Percentiles rank a stretch among this genome's conserved stretches.
These are phyloP conservation scores for Narcine bancroftii DNA, from an alignment of 2,113 vertebrate genomes.

Conservation along the genomic window DNA sequence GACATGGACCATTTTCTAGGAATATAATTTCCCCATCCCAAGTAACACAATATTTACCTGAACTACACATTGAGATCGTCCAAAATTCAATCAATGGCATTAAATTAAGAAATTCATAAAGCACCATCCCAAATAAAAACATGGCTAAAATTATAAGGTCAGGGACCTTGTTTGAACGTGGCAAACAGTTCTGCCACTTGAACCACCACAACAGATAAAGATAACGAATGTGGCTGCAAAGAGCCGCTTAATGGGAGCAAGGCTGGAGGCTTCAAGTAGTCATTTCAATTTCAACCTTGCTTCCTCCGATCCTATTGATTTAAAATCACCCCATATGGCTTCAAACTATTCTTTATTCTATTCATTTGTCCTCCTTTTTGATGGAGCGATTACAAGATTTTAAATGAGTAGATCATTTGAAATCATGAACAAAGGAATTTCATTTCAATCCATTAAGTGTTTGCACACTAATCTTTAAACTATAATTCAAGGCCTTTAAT, in stretches of 20 bases:
- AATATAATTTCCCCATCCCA: too few relatives aligned
- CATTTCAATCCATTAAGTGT: constrained; percentile 20
- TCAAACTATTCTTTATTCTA: not conserved
- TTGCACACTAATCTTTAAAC: not conserved
- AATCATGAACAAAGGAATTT: not conserved
- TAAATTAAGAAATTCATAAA: too few relatives aligned
- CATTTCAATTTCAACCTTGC: not conserved
- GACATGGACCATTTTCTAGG: too few relatives aligned
- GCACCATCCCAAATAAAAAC: too few relatives aligned
- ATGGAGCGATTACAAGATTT: not conserved
- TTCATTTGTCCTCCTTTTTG: not conserved
- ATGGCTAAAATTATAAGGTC: too few relatives aligned
- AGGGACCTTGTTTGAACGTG: not conserved
- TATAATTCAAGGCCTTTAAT: constrained; percentile 4
- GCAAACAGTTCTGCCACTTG: not conserved
- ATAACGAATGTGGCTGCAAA: not conserved
- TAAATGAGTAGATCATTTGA: not conserved
- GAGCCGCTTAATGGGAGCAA: not conserved
- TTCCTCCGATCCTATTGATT: not conserved
- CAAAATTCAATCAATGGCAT: too few relatives aligned
- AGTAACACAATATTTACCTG: too few relatives aligned
- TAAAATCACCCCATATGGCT: not conserved
- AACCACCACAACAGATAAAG: not conserved
- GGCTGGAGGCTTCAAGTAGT: not conserved
- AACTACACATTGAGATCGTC: too few relatives aligned